Percentiles rank a stretch among this genome's conserved stretches.
Evolutionary conservation across 2,888 invertebrate species (phyloP).

Genomic region (Sinhomidia bicolor): DNA sequence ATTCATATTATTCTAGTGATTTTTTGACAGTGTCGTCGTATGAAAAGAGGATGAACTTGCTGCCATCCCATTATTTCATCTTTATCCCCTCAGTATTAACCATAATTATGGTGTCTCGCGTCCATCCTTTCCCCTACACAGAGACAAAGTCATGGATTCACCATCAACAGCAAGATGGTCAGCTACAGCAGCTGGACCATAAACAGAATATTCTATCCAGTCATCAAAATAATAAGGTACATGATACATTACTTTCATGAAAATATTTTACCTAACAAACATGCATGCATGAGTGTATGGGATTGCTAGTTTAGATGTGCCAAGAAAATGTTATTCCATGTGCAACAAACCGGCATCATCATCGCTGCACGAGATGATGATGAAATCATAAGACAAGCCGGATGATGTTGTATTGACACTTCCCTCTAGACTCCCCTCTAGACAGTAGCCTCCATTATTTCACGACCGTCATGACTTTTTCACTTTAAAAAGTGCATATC

Average conservation of each 20-base stretch:
- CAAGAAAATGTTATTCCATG: conserved; percentile 3
- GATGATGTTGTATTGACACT: conserved; percentile 41
- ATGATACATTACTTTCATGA: not conserved
- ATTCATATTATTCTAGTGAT: conserved; percentile 10
- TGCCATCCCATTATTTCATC: conserved; percentile 61
- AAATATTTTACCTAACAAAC: not conserved
- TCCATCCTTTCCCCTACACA: conserved; percentile 71
- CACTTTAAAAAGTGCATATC: conserved; percentile 45
- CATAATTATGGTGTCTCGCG: conserved; percentile 71
- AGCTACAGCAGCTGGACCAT: conserved; percentile 41
- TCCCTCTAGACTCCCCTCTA: conserved; percentile 6
- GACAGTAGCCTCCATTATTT: conserved; percentile 16
- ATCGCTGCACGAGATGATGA: conserved; percentile 30
- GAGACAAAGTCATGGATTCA: conserved; percentile 74
- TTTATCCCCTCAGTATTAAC: conserved; percentile 71
- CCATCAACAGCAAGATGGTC: conserved; percentile 22
- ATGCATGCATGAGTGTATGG: not conserved
- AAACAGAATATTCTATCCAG: conserved; percentile 40
- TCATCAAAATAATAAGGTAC: conserved; percentile 50
- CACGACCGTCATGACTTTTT: not conserved
- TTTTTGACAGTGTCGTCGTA: conserved; percentile 49
- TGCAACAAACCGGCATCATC: conserved; percentile 37
- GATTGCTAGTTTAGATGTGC: not conserved
- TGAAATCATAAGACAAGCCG: conserved; percentile 30
- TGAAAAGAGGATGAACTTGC: conserved; percentile 66